phyloP scores from a whole-genome alignment of 2,113 vertebrate genomes.

The Spermophilus dauricus region DNA sequence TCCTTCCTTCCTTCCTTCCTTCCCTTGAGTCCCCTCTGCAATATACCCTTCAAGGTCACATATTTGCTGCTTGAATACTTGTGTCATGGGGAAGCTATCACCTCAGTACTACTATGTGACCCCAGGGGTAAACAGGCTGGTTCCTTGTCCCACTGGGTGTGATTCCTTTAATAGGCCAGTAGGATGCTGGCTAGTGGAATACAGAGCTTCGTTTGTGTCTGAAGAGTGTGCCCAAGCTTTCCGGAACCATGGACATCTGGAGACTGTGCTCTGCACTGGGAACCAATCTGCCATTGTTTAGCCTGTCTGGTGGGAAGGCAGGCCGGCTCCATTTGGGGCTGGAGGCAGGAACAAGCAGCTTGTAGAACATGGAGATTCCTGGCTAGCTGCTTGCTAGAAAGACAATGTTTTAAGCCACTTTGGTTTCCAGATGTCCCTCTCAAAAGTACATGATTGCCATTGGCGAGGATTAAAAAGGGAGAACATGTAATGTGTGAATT shows the following conservation, averaged over 20 bases:
- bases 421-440: conserved; percentile 63
- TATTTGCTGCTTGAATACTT: neutral
- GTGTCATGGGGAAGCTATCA: neutral
- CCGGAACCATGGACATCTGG: conserved; percentile 68
- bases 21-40: neutral
- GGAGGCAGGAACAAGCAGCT: neutral
- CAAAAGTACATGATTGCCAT: conserved; percentile 46
- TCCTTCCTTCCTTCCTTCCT: neutral
- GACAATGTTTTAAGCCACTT: conserved; percentile 50
- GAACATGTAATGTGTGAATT: conserved; percentile 68
- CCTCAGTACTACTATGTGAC: neutral
- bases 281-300: conserved; percentile 67
- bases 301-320: conserved; percentile 2
- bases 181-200: conserved; percentile 72
- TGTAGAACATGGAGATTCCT: conserved; percentile 55
- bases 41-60: neutral
- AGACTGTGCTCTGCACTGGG: conserved; percentile 61
- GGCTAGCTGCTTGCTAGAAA: conserved; percentile 62
- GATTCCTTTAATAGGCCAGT: conserved; percentile 57
- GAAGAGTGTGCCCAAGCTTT: conserved; percentile 45
- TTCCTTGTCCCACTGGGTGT: neutral
- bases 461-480: conserved; percentile 41
- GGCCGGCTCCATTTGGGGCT: neutral
- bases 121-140: neutral
- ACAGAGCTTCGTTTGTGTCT: conserved; percentile 33